These are phyloP conservation scores for Diadromus collaris DNA, from an alignment of 2,888 invertebrate genomes.

Conservation along the genomic window DNA sequence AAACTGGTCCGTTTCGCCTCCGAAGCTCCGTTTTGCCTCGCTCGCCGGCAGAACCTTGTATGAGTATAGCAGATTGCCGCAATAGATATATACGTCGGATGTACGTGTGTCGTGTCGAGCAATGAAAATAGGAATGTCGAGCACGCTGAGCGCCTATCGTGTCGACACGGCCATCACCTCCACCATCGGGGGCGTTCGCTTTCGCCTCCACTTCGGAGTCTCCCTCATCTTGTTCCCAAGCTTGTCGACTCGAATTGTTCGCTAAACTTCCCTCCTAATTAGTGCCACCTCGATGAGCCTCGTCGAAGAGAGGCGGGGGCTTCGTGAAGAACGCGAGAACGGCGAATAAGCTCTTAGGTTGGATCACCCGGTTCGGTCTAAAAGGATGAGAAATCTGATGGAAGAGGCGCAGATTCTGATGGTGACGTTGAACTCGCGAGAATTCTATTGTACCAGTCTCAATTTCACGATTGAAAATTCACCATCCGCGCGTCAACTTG, in stretches of 20 bases:
- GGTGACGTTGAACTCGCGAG: neutral
- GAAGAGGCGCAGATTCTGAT: neutral
- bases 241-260: slow-evolving; percentile 63
- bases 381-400: slow-evolving; percentile 3
- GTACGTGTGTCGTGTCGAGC: slow-evolving; percentile 45
- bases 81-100: neutral
- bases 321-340: slow-evolving; percentile 16
- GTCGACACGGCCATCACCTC: slow-evolving; percentile 48
- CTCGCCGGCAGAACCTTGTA: neutral
- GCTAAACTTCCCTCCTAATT: slow-evolving; percentile 65
- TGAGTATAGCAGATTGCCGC: slow-evolving; percentile 4
- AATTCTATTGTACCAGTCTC: slow-evolving; percentile 14
- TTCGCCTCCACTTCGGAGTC: slow-evolving; percentile 31
- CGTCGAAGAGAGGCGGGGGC: slow-evolving; percentile 13
- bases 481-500: too few species aligned
- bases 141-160: slow-evolving; percentile 56
- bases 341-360: slow-evolving; percentile 10
- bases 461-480: neutral
- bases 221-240: slow-evolving; percentile 51
- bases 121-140: slow-evolving; percentile 66
- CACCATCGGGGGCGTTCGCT: slow-evolving; percentile 24
- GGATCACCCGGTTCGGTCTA: slow-evolving; percentile 13
- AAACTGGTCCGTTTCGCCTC: too few species aligned
- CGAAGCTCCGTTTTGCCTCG: too few species aligned
- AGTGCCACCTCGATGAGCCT: slow-evolving; percentile 63